Percentiles rank a stretch among this genome's conserved stretches.
Conservation (phyloP, 1,140 invertebrate genomes). For the Nebria ingens region DNA sequence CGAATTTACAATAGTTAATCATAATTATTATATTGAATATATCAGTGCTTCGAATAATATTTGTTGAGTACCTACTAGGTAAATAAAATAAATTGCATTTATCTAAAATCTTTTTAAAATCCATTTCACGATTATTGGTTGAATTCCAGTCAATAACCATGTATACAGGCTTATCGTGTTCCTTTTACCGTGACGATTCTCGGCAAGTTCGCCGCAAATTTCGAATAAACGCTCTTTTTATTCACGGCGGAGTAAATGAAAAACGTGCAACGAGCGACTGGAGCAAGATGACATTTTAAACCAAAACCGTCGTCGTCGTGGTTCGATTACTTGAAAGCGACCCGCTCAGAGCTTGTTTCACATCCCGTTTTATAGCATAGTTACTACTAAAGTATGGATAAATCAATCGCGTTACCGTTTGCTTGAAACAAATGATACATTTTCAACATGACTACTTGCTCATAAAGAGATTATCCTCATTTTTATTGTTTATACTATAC, state of each 20-base stretch:
- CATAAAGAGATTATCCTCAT: not conserved
- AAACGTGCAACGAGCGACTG: not conserved
- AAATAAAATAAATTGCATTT: too few relatives aligned
- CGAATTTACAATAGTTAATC: too few relatives aligned
- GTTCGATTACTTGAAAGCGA: not conserved
- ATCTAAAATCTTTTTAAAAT: too few relatives aligned
- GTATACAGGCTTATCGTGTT: not conserved
- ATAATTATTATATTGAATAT: too few relatives aligned
- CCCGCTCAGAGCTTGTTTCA: conserved; percentile 1
- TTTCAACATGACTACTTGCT: not conserved
- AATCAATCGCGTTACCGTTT: not conserved
- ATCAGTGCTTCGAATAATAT: too few relatives aligned
- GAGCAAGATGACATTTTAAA: conserved; percentile 5
- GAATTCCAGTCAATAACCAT: too few relatives aligned
- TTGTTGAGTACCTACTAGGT: too few relatives aligned
- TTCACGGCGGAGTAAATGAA: not conserved
- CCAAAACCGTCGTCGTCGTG: not conserved
- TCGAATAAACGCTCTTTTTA: conserved; percentile 6
- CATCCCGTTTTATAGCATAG: not conserved
- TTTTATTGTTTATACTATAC: not conserved
- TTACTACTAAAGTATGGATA: not conserved
- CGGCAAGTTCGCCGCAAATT: not conserved
- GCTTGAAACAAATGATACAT: not conserved
- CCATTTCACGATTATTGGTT: too few relatives aligned
- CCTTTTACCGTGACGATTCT: not conserved